Evolutionary conservation across 2,113 vertebrate species (phyloP).

Genomic region (Trichechus manatus): DNA sequence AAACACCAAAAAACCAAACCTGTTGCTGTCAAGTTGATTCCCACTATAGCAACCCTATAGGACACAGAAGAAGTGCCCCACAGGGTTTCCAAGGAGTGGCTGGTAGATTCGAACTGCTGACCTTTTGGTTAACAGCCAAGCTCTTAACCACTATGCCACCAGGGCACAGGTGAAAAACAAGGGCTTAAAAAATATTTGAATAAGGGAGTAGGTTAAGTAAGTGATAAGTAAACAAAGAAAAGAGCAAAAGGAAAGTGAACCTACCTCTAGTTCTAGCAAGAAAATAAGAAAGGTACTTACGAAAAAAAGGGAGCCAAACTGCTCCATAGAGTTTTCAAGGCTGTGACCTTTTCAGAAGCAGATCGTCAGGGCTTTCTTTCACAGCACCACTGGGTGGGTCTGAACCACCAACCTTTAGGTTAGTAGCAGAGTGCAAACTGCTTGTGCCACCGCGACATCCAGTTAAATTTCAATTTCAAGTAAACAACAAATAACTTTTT

Average conservation of each 20-base stretch:
- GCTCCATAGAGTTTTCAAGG: background rate
- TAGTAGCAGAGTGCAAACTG: background rate
- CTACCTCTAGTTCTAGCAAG: background rate
- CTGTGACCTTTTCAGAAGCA: background rate
- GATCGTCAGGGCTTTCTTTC: background rate
- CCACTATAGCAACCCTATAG: too few species aligned
- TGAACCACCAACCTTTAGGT: background rate
- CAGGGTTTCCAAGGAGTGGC: too few species aligned
- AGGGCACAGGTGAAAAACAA: background rate
- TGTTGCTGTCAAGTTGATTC: too few species aligned
- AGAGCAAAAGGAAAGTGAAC: background rate
- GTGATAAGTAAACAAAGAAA: background rate
- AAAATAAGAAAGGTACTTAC: background rate
- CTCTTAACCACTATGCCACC: too few species aligned
- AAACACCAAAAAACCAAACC: too few species aligned
- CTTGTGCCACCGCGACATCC: background rate
- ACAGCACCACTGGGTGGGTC: background rate
- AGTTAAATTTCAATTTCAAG: constrained; percentile 9
- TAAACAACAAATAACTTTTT: background rate
- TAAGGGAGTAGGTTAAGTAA: background rate
- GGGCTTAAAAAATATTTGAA: background rate
- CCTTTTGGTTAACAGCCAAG: too few species aligned
- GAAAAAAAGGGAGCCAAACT: background rate
- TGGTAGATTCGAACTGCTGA: too few species aligned
- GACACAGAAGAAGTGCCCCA: too few species aligned